Conservation (phyloP, 1,140 invertebrate species). For the Brachionus koreanus region DNA sequence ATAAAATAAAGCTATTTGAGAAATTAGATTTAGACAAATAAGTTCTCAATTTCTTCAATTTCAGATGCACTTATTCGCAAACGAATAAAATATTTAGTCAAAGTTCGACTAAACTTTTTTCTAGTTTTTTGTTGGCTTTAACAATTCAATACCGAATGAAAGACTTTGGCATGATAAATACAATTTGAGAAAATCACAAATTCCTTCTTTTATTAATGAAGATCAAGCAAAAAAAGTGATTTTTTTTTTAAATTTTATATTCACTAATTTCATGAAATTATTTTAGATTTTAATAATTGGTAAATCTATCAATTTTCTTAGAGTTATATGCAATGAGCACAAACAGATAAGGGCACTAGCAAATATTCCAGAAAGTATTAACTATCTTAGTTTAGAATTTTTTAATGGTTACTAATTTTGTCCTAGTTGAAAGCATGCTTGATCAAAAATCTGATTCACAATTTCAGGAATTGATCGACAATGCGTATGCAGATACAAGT, state of each 20-base stretch:
- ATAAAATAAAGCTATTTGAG: too few relatives aligned
- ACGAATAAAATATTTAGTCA: too few relatives aligned
- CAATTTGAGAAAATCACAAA: conserved; percentile 67
- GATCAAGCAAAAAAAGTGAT: conserved; percentile 59
- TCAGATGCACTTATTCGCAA: too few relatives aligned
- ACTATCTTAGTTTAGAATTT: background rate
- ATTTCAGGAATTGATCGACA: conserved; percentile 39
- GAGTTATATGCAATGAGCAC: conserved; percentile 79
- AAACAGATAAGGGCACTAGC: conserved; percentile 63
- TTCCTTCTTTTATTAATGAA: conserved; percentile 60
- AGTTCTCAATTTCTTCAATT: too few relatives aligned
- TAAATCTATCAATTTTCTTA: conserved; percentile 89
- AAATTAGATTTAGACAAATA: too few relatives aligned
- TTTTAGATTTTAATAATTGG: conserved; percentile 79
- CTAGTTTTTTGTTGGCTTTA: conserved; percentile 80
- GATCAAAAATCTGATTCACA: conserved; percentile 3
- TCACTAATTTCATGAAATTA: conserved; percentile 55
- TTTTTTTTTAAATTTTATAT: background rate
- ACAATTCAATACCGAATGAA: conserved; percentile 73
- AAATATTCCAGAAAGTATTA: background rate
- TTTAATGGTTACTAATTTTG: background rate
- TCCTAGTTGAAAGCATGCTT: conserved; percentile 27
- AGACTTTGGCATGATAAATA: conserved; percentile 91
- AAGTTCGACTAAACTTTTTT: background rate
- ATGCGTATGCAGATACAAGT: conserved; percentile 38